Evolutionary conservation across 2,888 invertebrate species (phyloP).

Genomic region (Caenorhabditis sp.): DNA sequence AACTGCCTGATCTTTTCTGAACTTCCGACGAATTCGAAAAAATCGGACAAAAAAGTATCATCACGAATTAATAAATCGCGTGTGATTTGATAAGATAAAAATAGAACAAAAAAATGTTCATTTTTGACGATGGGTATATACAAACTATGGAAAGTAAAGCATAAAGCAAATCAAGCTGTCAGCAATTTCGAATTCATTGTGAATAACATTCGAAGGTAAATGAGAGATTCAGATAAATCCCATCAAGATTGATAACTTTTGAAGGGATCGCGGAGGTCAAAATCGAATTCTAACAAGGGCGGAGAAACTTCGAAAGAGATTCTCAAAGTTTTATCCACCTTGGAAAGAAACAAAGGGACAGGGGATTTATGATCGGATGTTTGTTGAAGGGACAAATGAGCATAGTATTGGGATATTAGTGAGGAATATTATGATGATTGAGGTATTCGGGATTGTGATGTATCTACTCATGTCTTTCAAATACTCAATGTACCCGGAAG

Average conservation of each 20-base stretch:
- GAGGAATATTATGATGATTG: slow-evolving; percentile 39
- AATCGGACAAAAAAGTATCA: no score
- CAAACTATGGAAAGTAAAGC: slow-evolving; percentile 34
- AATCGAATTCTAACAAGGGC: slow-evolving; percentile 13
- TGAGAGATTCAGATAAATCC: not conserved
- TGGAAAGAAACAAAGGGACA: slow-evolving; percentile 20
- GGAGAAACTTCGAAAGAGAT: slow-evolving; percentile 18
- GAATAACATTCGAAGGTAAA: slow-evolving; percentile 34
- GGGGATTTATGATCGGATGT: slow-evolving; percentile 29
- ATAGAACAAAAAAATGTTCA: not conserved
- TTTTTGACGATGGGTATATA: slow-evolving; percentile 21
- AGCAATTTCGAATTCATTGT: slow-evolving; percentile 31
- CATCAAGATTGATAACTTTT: not conserved
- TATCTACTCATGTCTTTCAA: slow-evolving; percentile 56
- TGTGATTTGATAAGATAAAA: not conserved
- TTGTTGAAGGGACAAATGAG: slow-evolving; percentile 28
- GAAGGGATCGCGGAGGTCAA: slow-evolving; percentile 27
- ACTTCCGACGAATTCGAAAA: no score
- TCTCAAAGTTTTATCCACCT: slow-evolving; percentile 30
- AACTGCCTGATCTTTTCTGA: no score
- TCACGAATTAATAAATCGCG: no score
- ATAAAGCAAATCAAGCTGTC: slow-evolving; percentile 23
- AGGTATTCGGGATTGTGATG: slow-evolving; percentile 56
- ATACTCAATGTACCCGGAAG: slow-evolving; percentile 44
- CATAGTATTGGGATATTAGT: slow-evolving; percentile 26